These are phyloP conservation scores for Pandemis cinnamomeana DNA, from an alignment of 2,888 invertebrate species.

Conservation along the genomic window DNA sequence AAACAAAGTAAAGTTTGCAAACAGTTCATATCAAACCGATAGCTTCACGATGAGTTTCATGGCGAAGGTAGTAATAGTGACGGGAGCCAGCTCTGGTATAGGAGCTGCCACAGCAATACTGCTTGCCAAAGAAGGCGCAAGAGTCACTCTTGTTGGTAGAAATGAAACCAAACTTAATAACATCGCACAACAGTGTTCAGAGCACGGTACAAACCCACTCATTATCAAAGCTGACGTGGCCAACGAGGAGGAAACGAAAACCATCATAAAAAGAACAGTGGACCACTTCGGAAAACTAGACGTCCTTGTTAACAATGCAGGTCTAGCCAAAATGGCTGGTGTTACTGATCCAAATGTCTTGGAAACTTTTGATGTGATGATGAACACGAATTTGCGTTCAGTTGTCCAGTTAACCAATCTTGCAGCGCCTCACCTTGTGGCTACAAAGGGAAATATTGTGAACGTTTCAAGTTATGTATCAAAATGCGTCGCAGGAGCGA, in stretches of 20 bases:
- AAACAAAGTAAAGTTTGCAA: too few species aligned
- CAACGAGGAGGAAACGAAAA: conserved; percentile 51
- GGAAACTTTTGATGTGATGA: conserved; percentile 52
- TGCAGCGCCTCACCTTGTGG: too few species aligned
- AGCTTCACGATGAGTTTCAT: conserved; percentile 46
- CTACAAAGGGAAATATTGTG: conserved; percentile 30
- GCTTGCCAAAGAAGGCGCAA: conserved; percentile 57
- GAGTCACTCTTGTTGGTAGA: conserved; percentile 55
- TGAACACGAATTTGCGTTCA: conserved; percentile 55
- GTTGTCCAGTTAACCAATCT: conserved; percentile 42
- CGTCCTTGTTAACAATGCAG: conserved; percentile 60
- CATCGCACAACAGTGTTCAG: conserved; percentile 47
- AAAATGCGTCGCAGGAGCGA: conserved; percentile 8
- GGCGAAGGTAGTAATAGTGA: conserved; percentile 59
- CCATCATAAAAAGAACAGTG: conserved; percentile 52
- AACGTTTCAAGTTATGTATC: conserved; percentile 57
- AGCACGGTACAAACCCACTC: conserved; percentile 48
- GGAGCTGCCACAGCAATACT: conserved; percentile 58
- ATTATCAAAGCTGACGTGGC: conserved; percentile 54
- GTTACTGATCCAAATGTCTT: conserved; percentile 50
- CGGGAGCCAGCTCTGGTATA: conserved; percentile 63
- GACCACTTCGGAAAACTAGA: conserved; percentile 56
- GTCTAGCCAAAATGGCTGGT: conserved; percentile 43
- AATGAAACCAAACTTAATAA: conserved; percentile 51
- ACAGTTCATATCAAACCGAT: too few species aligned